Evolutionary conservation across 2,888 invertebrate species (phyloP).

Genomic region (Dolichomitus sp.): DNA sequence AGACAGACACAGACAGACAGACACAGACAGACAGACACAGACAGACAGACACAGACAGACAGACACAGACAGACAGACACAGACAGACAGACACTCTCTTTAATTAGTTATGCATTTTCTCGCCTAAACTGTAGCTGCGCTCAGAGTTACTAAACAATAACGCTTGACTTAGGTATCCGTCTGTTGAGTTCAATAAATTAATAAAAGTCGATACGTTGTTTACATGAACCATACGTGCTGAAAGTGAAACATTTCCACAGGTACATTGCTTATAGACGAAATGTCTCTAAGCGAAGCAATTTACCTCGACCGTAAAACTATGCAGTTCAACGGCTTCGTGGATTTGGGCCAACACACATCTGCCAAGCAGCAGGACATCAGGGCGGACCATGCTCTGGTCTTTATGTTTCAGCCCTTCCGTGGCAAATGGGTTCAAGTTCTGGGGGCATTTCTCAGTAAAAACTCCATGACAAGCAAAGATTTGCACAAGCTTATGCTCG

Average conservation of each 20-base stretch:
- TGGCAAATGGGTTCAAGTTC: constrained; percentile 71
- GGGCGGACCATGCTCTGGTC: constrained; percentile 75
- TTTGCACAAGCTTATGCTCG: constrained; percentile 71
- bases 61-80: no score
- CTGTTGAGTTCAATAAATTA: background rate
- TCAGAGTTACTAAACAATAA: background rate
- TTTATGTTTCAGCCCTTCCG: constrained; percentile 74
- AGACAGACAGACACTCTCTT: no score
- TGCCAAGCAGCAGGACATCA: constrained; percentile 42
- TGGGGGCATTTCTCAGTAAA: constrained; percentile 63
- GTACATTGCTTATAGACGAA: constrained; percentile 71
- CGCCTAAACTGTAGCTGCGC: background rate
- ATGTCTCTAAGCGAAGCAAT: constrained; percentile 69
- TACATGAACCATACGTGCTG: constrained; percentile 5
- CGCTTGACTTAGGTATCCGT: background rate
- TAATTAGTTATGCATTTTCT: no score
- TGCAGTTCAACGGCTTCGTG: constrained; percentile 69
- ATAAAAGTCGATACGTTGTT: constrained; percentile 17
- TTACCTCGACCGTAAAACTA: constrained; percentile 62
- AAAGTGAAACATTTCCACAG: constrained; percentile 40
- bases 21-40: background rate
- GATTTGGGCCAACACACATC: constrained; percentile 72
- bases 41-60: background rate
- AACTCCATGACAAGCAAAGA: constrained; percentile 62
- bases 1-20: no score